Conservation (phyloP, 2,888 invertebrate genomes). For the Xylota sylvarum region DNA sequence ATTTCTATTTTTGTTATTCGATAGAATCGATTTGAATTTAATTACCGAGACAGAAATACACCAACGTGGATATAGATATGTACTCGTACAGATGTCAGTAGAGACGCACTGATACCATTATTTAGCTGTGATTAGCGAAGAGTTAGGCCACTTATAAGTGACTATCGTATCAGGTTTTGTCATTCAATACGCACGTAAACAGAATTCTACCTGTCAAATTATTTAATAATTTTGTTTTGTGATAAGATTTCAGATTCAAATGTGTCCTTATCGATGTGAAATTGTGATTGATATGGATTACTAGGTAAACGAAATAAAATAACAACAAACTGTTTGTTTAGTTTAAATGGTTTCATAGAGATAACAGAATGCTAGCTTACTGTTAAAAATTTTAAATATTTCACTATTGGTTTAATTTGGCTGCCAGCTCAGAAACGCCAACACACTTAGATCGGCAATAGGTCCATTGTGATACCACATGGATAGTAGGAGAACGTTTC, state of each 20-base stretch:
- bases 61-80: background rate
- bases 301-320: background rate
- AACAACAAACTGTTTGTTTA: background rate
- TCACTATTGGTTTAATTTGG: too few species aligned
- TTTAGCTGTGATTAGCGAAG: conserved; percentile 2
- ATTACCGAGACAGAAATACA: conserved; percentile 5
- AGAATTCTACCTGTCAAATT: conserved; percentile 24
- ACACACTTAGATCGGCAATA: too few species aligned
- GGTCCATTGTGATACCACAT: too few species aligned
- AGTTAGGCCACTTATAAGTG: background rate
- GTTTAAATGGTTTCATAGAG: background rate
- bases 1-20: conserved; percentile 41
- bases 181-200: background rate
- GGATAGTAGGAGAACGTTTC: too few species aligned
- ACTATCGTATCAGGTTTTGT: conserved; percentile 2
- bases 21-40: conserved; percentile 54
- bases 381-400: too few species aligned
- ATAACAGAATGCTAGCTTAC: too few species aligned
- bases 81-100: background rate
- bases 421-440: too few species aligned
- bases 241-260: conserved; percentile 25
- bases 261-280: conserved; percentile 2
- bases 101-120: background rate
- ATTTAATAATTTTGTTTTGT: conserved; percentile 25
- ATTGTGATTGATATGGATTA: conserved; percentile 10